A percentile compares a stretch with the other conserved stretches of the same genome.
Conservation (phyloP, 2,888 invertebrate species). For the Acleris cristana region DNA sequence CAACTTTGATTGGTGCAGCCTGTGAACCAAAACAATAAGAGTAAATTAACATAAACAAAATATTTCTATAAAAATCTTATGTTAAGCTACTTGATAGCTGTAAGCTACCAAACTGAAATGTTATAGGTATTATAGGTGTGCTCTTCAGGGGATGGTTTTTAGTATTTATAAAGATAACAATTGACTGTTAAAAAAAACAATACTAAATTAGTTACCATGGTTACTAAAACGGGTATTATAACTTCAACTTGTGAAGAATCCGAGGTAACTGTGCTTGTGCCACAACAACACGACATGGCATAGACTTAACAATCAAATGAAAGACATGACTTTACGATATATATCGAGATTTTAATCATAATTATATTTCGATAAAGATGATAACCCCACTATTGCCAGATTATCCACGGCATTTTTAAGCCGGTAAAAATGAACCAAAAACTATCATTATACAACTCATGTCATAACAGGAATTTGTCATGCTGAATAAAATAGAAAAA, state of each 20-base stretch:
- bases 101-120: too few relatives aligned
- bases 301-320: not conserved
- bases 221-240: conserved; percentile 42
- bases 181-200: not conserved
- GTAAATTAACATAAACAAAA: conserved; percentile 5
- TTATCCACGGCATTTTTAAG: conserved; percentile 7
- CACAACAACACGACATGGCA: conserved; percentile 53
- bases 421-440: not conserved
- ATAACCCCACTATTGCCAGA: not conserved
- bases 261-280: conserved; percentile 41
- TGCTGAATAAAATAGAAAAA: too few relatives aligned
- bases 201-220: conserved; percentile 49
- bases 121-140: too few relatives aligned
- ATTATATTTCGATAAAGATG: conserved; percentile 20
- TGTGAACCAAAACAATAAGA: conserved; percentile 63
- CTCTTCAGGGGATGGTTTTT: too few relatives aligned
- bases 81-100: too few relatives aligned
- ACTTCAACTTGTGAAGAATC: conserved; percentile 43
- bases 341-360: conserved; percentile 6
- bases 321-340: conserved; percentile 4
- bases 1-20: conserved; percentile 94
- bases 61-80: too few relatives aligned
- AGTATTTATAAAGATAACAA: not conserved
- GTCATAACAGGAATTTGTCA: too few relatives aligned
- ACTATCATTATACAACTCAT: too few relatives aligned